Conservation (phyloP, 92 coral and sea anemone genomes). For the Virgularia gustaviana region DNA sequence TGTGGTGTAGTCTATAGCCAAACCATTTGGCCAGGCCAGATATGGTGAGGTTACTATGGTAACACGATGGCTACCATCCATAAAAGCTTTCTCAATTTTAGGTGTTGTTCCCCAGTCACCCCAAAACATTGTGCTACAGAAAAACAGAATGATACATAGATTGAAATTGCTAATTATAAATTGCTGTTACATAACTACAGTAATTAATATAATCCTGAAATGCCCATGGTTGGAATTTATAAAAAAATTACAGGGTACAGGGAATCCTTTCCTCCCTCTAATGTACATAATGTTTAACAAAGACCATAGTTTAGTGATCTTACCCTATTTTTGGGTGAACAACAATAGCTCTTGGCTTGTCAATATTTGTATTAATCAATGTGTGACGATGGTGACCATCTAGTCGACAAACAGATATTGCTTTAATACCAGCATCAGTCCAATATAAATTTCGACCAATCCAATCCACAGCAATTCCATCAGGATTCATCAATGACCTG, state of each 20-base stretch:
- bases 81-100: conserved; percentile 76
- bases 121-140: conserved; percentile 89
- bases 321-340: conserved; percentile 82
- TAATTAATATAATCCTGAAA: background rate
- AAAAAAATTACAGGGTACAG: background rate
- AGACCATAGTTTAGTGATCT: no score
- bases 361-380: conserved; percentile 53
- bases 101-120: conserved; percentile 79
- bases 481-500: conserved; percentile 48
- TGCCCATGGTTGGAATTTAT: background rate
- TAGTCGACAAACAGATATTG: conserved; percentile 70
- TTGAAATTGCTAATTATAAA: background rate
- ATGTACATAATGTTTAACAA: no score
- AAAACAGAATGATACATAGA: background rate
- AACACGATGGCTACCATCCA: conserved; percentile 80
- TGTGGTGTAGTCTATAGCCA: conserved; percentile 64
- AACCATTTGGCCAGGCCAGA: conserved; percentile 79
- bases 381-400: conserved; percentile 75
- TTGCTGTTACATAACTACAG: background rate
- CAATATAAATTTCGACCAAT: conserved; percentile 86
- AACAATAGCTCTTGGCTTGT: conserved; percentile 71
- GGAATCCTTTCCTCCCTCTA: no score
- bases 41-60: conserved; percentile 58
- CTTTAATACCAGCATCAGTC: conserved; percentile 67
- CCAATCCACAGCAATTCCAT: conserved; percentile 97